Evolutionary conservation across 2,888 invertebrate genomes (phyloP), one percentile per base, ranked within the genome.

Genomic region (Cheilosia grossa): DNA sequence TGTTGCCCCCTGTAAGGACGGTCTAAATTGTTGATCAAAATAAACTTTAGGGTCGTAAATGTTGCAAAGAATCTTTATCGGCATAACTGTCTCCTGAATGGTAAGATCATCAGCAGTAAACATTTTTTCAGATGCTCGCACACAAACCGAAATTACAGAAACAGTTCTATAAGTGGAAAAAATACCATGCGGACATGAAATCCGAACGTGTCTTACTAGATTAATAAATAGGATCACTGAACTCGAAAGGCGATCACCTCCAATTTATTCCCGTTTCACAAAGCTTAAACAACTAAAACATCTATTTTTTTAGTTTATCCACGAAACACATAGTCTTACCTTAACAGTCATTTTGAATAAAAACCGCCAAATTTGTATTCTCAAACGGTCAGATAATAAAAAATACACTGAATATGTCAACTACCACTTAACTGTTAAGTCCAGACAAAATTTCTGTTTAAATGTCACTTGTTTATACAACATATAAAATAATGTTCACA

Each of bases 381-480:
- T 42, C 19, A 63, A 51, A 27, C 1, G 0, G 10, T 19, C 13
- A 58, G 33, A 69, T n/a, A 30, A 58, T 42, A 19, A 44, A 42
- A 40, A 30, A 2, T 9, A 21, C 21, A 44, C 21, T 54, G 44
- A 54, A 54, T 58, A 4, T 37, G 24, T 58, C 27, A 59, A 40
- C 17, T 30, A 53, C 21, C 19, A 66, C 56, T 54, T 33, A 47
- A 53, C 42, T 13, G 30, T 30, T 33, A 27, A 33, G 49, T 40
- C n/a, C 40, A 13, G 51, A 49, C n/a, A 63, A 64, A 42, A 37
- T 67, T 17, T 9, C 56, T 42, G 63, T 70, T 63, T 56, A 78
- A 78, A 69, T 61, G 47, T 78, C 78, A 78, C 77, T 78, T 61
- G 54, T 54, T 30, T 30, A 17, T 30, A 61, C 53, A 61, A n/a